Base-by-base conservation (phyloP, 35 echinoderm and acorn worm genomes). In the Hemicentrotus pulcherrimus region DNA sequence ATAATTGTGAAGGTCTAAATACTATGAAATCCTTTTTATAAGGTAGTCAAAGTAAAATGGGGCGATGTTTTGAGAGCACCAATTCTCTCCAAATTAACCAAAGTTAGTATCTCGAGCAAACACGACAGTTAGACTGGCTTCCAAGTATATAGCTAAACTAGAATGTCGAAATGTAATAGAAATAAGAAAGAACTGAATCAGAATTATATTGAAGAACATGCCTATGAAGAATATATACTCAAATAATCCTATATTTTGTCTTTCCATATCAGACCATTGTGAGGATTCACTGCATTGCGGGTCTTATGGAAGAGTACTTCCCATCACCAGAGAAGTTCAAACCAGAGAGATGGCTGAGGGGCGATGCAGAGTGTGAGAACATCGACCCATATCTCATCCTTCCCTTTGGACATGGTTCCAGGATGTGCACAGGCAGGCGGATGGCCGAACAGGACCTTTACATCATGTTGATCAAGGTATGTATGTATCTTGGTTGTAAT, bases 271-370 rank as follows among this genome's bases (percentile, higher is more conserved):
- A 99, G 98, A 97, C 98, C 5, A 94, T 98, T 16, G 96, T 99
- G 11, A 93, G 98, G 93, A 95, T 97, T 19, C 98, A 99, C 88
- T 96, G 95, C 70, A 94, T 99, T 19, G 97, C 98, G 0, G 98
- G 98, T 1, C 33, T 95, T 71, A 99, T 99, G 98, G 96, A 96
- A 32, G 97, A 99, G 61, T 99, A 99, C 88, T 96, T 99, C n/a
- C 92, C 88, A 12, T 94, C 97, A 1, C 96, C 95, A 31, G 90
- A 98, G 24, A 94, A 95, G 86, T 99, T 95, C 60, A 95, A 96
- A 71, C 98, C 98, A 31, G 98, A 99, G 47, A 85, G 98, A 86
- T 99, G 98, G 98, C 87, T 99, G 28, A 59, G 96, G 24, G 95
- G 86, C 5, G 30, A 95, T 48, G 71, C 95, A 61, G 86, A 91